Conservation (phyloP, 1,140 invertebrate species). For the Caenorhabditis remanei region DNA sequence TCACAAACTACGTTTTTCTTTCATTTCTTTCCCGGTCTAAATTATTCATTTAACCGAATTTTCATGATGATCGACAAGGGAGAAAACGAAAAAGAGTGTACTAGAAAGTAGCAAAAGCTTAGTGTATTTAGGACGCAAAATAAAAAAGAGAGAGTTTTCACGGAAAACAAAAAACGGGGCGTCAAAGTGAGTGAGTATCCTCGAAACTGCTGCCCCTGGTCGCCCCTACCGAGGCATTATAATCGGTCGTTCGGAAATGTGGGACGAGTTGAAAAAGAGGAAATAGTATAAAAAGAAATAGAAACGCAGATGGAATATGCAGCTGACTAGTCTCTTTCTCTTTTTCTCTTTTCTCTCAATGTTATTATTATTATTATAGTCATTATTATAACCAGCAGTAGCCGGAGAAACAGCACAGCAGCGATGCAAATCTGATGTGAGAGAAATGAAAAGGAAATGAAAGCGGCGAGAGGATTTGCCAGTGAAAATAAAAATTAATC, state of each 20-base stretch:
- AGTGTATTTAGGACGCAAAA: background rate
- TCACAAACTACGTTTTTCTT: background rate
- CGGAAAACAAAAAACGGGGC: background rate
- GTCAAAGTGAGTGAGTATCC: constrained; percentile 21
- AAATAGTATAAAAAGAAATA: background rate
- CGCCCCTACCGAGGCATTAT: constrained; percentile 31
- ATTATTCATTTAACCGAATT: constrained; percentile 36
- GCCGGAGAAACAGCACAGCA: background rate
- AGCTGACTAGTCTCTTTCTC: constrained; percentile 20
- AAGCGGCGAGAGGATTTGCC: background rate
- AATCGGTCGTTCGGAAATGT: constrained; percentile 55
- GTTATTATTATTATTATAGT: constrained; percentile 45
- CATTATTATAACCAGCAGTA: constrained; percentile 38
- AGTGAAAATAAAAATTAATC: constrained; percentile 52
- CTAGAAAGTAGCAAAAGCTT: constrained; percentile 16
- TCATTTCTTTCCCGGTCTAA: background rate
- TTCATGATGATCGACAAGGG: constrained; percentile 35
- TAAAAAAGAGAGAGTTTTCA: constrained; percentile 1
- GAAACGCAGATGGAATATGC: constrained; percentile 12
- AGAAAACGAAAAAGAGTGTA: background rate
- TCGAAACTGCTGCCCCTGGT: background rate
- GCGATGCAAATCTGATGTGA: constrained; percentile 29
- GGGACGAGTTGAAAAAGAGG: constrained; percentile 20
- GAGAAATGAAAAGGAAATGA: background rate
- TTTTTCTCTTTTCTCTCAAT: background rate